Percentiles rank a stretch among this genome's conserved stretches.
These are phyloP conservation scores for Amazona guildingii DNA, from an alignment of 2,113 vertebrate genomes.

Conservation along the genomic window DNA sequence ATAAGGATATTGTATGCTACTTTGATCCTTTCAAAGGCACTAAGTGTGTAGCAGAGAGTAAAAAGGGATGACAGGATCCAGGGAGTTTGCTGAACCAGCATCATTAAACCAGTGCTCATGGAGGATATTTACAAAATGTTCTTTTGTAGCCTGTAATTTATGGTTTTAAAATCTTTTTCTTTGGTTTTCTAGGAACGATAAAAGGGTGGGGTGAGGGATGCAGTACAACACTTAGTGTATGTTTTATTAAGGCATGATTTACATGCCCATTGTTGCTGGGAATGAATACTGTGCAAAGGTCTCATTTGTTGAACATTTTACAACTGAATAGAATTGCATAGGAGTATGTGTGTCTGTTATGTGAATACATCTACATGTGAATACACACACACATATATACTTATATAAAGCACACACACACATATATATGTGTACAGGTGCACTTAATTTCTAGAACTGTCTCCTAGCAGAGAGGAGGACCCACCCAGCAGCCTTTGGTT, in stretches of 20 bases:
- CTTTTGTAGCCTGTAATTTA: not conserved
- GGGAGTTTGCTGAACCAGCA: not conserved
- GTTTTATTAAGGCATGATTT: not conserved
- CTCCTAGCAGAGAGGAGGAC: not conserved
- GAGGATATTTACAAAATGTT: constrained; percentile 40
- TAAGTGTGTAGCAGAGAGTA: constrained; percentile 19
- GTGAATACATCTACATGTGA: not conserved
- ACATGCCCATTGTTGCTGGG: not conserved
- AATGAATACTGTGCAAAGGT: not conserved
- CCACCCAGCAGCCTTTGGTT: not conserved
- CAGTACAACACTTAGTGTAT: not conserved
- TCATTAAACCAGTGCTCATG: not conserved
- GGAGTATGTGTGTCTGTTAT: not conserved
- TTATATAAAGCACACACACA: not conserved
- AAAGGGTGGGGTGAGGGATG: not conserved
- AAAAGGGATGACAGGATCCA: constrained; percentile 34
- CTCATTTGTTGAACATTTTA: not conserved
- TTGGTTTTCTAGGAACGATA: not conserved
- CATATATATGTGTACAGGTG: too few species aligned
- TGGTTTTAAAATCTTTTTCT: not conserved
- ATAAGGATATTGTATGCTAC: not conserved
- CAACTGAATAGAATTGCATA: not conserved
- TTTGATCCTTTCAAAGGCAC: constrained; percentile 8
- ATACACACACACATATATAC: too few species aligned
- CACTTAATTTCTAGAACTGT: not conserved